Conservation (phyloP, 2,888 invertebrate species). For the Beris morrisii region DNA sequence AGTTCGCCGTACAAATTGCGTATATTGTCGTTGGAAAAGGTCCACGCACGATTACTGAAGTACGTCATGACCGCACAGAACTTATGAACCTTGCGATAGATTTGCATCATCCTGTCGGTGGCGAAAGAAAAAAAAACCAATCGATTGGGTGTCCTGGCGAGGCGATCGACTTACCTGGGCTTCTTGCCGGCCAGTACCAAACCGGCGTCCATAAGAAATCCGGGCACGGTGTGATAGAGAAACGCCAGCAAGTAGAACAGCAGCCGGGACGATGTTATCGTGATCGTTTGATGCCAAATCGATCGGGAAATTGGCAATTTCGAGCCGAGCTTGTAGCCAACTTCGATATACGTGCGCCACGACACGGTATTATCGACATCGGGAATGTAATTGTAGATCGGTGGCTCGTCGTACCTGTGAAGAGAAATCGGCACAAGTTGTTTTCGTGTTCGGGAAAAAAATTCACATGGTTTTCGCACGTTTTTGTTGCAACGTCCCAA, state of each 20-base stretch:
- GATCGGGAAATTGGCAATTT: constrained; percentile 64
- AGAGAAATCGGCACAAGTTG: not conserved
- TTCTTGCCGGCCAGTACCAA: constrained; percentile 60
- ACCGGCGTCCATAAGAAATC: constrained; percentile 62
- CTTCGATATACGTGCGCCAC: constrained; percentile 70
- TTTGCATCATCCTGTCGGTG: constrained; percentile 68
- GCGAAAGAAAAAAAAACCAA: not conserved
- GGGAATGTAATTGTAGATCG: constrained; percentile 85
- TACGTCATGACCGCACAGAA: constrained; percentile 72
- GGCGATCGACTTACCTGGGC: constrained; percentile 54
- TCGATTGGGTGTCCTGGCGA: not conserved
- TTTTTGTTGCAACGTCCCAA: constrained; percentile 56
- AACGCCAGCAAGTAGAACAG: constrained; percentile 56
- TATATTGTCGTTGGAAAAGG: constrained; percentile 67
- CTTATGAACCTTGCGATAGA: constrained; percentile 79
- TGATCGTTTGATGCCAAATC: constrained; percentile 67
- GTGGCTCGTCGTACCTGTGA: constrained; percentile 51
- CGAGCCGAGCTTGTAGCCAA: constrained; percentile 59
- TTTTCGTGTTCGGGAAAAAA: not conserved
- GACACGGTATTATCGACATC: constrained; percentile 76
- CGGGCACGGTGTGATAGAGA: constrained; percentile 67
- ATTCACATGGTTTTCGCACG: constrained; percentile 41
- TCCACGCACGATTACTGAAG: constrained; percentile 75
- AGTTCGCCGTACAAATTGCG: constrained; percentile 55
- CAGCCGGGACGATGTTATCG: constrained; percentile 56